Base-by-base conservation (phyloP, 2,797 vertebrate genomes). In the Schizothorax lantsangensis region DNA sequence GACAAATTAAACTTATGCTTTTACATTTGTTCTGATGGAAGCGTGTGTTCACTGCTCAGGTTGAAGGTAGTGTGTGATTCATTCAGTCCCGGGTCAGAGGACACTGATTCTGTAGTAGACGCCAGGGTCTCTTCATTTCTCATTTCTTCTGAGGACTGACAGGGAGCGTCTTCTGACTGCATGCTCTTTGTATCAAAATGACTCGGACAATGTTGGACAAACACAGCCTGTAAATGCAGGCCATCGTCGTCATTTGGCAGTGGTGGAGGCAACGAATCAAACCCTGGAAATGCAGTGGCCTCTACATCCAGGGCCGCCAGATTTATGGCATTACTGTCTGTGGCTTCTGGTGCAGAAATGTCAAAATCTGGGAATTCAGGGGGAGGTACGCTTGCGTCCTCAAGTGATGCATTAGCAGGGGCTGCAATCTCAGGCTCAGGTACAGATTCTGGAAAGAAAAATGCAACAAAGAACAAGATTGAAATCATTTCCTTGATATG, bases 341-440 rank as follows among this genome's bases (percentile, higher is more conserved):
- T 43, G 0, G 83, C 79, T 88, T 93, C 94, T 4, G 91, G 79
- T 36, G 91, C 93, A 9, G 86, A 89, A 80, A 17, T 89, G 15
- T 93, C 91, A 89, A 95, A 94, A 87, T 95, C 93, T 57, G 93
- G 90, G 75, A 95, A 93, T 43, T 94, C 91, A 0, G 94, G 88
- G 71, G 84, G 87, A 73, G 86, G 66, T 17, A 88, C 6, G 45
- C 84, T 40, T 1, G 83, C 66, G 5, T 54, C 87, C 72, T 89
- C 88, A n/a, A 77, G 57, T 0, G 82, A 69, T 72, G 85, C 86
- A 79, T 90, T 84, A 43, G 81, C 62, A 5, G 17, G 15, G 19
- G 62, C 26, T 75, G 64, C 69, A 84, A 59, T 72, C 73, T 74
- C 84, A 40, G 57, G 49, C 84, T 10, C 84, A 40, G 75, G 69